These are phyloP conservation scores for Paralichthys olivaceus DNA, from an alignment of 2,113 vertebrate genomes.

Conservation along the genomic window DNA sequence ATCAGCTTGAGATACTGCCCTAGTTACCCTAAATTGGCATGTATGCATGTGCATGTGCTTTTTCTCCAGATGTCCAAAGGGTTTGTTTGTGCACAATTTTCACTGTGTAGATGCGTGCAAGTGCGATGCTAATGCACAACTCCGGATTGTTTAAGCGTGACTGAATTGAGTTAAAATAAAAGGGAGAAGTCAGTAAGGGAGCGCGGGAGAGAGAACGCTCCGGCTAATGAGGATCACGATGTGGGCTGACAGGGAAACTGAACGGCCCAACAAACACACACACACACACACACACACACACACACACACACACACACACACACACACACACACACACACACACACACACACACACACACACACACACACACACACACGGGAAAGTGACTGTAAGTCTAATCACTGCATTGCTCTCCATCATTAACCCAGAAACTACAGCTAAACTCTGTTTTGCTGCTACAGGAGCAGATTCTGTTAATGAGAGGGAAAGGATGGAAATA, in stretches of 20 bases:
- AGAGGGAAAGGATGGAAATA: conserved; percentile 13
- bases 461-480: conserved; percentile 1
- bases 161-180: conserved; percentile 55
- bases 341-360: too few relatives aligned
- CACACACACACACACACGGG: background rate
- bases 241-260: conserved; percentile 36
- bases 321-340: background rate
- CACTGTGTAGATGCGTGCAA: conserved; percentile 5
- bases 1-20: conserved; percentile 62
- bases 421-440: conserved; percentile 25
- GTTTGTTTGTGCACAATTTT: conserved; percentile 30
- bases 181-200: conserved; percentile 9
- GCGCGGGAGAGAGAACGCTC: background rate
- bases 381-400: conserved; percentile 28
- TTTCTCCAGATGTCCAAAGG: conserved; percentile 32
- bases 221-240: conserved; percentile 70
- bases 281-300: background rate
- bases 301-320: background rate
- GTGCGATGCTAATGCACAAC: conserved; percentile 6
- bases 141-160: conserved; percentile 63
- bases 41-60: conserved; percentile 24
- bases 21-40: conserved; percentile 59
- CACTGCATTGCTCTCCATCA: conserved; percentile 22
- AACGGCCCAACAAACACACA: background rate
- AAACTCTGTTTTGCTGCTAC: conserved; percentile 12